phyloP scores from a whole-genome alignment of 2,113 vertebrate genomes.

The Lonchura striata region DNA sequence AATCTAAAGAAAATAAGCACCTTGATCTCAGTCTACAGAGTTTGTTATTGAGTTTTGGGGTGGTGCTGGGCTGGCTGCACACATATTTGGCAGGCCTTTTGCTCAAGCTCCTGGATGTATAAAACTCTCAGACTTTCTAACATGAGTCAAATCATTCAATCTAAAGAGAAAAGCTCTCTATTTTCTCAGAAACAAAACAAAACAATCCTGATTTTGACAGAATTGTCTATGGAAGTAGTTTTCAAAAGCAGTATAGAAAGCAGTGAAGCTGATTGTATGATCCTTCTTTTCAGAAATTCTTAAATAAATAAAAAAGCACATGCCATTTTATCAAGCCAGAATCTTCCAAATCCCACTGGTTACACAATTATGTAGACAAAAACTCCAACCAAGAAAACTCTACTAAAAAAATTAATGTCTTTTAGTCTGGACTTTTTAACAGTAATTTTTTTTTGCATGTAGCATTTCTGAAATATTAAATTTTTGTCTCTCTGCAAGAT shows the following conservation, averaged over 20 bases:
- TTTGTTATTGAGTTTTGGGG: background rate
- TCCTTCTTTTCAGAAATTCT: background rate
- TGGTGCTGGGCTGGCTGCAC: background rate
- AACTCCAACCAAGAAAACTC: accelerated
- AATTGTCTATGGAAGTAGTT: background rate
- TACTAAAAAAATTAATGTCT: background rate
- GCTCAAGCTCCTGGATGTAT: background rate
- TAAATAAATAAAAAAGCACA: background rate
- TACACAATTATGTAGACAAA: background rate
- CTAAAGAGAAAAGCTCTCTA: background rate
- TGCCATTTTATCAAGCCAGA: background rate
- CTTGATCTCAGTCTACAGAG: background rate
- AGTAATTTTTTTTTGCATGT: background rate
- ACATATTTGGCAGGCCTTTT: background rate
- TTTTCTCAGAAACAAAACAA: too few relatives aligned
- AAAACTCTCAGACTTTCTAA: background rate
- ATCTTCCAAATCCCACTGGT: background rate
- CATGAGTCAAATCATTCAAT: background rate
- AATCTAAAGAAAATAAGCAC: background rate
- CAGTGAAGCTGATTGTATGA: background rate
- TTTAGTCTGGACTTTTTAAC: background rate
- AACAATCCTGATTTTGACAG: too few relatives aligned
- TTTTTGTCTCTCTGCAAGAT: background rate
- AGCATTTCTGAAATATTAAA: background rate
- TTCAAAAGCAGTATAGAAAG: background rate